Evolutionary conservation across 1,140 invertebrate species (phyloP), one percentile per base, ranked within the genome.

Genomic region (Aphidius gifuensis): DNA sequence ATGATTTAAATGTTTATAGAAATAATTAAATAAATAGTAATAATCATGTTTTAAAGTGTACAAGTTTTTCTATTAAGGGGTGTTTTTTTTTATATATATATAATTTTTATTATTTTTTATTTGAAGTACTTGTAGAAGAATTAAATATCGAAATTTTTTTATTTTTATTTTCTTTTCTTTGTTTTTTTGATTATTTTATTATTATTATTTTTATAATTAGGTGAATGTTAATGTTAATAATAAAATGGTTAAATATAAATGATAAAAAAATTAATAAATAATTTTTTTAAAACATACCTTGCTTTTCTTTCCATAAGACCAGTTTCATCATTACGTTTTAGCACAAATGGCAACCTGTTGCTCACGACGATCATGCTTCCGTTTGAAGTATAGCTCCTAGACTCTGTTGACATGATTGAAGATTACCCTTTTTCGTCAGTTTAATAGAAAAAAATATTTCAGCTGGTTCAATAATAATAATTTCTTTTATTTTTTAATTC

Each of bases 291-390:
- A 46, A 81, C 83, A 83, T 80, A 94, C 92, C 92, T 94, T 69
- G 91, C 88, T 74, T 90, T 91, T 60, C 92, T 85, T 65, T 88
- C 86, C 69, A 92, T 83, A 65, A 86, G 83, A 49, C 88, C 88
- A 56, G 87, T 87, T 66, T 82, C 80, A 48, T 88, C 82, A 80
- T 92, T 87, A 71, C 88, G 85, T 71, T 87, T 88, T 43, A 95
- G 80, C 65, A 94, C 89, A 80, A 95, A 94, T 6, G 93, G 93
- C 71, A 95, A 82, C 68, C 93, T 84, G 83, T 94, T 95, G 66
- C 92, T 93, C 54, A 95, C 91, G 62, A 95, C 92, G 71, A 95
- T 93, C 84, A 95, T 88, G 69, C 86, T 90, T 69, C 87, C 87
- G 75, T 80, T 80, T 45, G 82, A 83, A 32, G 79, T 73, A 63